These are phyloP conservation scores for Notiomystis cincta DNA, from an alignment of 2,113 vertebrate species.

Conservation along the genomic window DNA sequence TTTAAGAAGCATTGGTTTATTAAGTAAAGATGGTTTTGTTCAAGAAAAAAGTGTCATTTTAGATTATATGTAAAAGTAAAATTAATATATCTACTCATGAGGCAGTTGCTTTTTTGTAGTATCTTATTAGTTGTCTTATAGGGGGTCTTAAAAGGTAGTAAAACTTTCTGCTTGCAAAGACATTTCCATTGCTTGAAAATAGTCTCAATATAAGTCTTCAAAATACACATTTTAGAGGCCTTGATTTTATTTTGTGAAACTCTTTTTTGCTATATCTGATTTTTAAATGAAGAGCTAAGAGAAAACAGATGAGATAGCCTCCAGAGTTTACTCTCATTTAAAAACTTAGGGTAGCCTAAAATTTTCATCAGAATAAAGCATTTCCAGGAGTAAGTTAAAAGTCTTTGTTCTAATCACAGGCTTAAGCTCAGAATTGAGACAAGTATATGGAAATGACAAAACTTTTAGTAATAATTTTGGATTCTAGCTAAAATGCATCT, in stretches of 20 bases:
- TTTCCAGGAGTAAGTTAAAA: not conserved
- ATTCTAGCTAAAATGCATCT: not conserved
- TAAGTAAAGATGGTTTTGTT: not conserved
- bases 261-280: not conserved
- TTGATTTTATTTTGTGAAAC: not conserved
- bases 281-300: not conserved
- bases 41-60: not conserved
- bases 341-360: not conserved
- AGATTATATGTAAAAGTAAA: not conserved
- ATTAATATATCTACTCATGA: not conserved
- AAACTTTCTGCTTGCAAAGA: not conserved
- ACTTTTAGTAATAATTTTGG: not conserved
- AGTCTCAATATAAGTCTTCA: not conserved
- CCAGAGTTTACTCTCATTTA: not conserved
- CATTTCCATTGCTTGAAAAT: not conserved
- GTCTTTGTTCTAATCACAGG: not conserved
- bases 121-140: not conserved
- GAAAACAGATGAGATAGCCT: rapidly evolving
- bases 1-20: not conserved
- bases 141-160: not conserved
- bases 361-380: not conserved
- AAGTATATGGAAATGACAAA: not conserved
- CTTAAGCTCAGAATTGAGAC: not conserved
- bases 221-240: not conserved
- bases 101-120: not conserved